Base-by-base conservation (phyloP, 2,113 vertebrate genomes). In the mouse (Mus musculus) region DNA sequence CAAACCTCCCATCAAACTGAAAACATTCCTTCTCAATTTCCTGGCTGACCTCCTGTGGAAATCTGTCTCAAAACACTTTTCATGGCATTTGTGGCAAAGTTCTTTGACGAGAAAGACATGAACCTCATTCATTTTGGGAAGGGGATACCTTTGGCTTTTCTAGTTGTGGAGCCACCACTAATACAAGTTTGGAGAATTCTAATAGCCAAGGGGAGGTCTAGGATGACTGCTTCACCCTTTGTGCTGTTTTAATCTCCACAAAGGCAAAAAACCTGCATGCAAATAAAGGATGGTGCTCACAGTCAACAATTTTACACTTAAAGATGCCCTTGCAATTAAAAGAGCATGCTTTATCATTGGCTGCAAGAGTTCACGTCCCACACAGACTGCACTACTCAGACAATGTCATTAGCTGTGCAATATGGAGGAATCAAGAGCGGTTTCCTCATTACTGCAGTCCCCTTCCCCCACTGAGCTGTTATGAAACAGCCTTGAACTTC, bases 391-490 rank as follows among this genome's bases (percentile, higher is more conserved):
- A 71, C 90, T 59, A 80, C 84, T 78, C 82, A 20, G 67, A 20
- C 71, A 89, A 94, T 88, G 96, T 63, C 90, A 87, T 92, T 88
- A 49, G 67, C 96, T 96, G 97, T 96, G 95, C 42, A 98, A 90
- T 1, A 11, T 33, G 80, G 96, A 95, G 97, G 98, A 98, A 98
- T 97, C 97, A 95, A 97, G 97, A 98, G 49, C 1, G 94, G 96
- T 97, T 99, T 99, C 98, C 98, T 97, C 96, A 95, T 98, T 96
- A 78, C 12, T 89, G 69, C 30, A 69, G 46, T 30, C 24, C 52
- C 87, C 87, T 54, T 28, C 87, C 69, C 93, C 63, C 17, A 49
- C 63, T 12, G 69, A 75, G 78, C 93, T 95, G 89, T 98, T 98
- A 97, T 85, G 98, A 98, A 98, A 98, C 72, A 19, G 69, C 88